Percentiles rank a stretch among this genome's conserved stretches.
These are phyloP conservation scores for Scytalopus superciliaris DNA, from an alignment of 2,113 vertebrate genomes.

Conservation along the genomic window DNA sequence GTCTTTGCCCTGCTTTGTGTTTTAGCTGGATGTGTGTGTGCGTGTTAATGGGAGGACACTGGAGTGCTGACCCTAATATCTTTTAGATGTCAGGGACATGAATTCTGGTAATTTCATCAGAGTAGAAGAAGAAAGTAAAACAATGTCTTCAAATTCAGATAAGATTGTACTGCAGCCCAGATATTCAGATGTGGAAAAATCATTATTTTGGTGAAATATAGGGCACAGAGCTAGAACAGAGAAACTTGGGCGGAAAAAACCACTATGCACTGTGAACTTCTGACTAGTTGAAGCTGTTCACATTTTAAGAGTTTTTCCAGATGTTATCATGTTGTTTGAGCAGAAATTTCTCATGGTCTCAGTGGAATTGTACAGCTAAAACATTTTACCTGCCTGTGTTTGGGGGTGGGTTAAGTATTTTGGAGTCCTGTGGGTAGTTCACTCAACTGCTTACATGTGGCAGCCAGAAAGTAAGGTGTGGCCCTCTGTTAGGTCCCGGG, in stretches of 20 bases:
- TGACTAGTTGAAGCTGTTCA: background rate
- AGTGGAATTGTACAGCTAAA: background rate
- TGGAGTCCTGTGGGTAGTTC: background rate
- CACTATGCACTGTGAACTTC: background rate
- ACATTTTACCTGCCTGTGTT: background rate
- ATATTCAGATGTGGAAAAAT: background rate
- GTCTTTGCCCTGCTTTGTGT: accelerated
- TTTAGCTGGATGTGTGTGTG: background rate
- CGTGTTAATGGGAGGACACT: background rate
- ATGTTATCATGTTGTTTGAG: background rate
- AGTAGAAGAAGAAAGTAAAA: background rate
- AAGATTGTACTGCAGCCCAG: background rate
- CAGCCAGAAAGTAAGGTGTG: background rate
- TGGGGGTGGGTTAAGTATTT: background rate
- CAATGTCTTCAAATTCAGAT: background rate
- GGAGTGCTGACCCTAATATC: background rate
- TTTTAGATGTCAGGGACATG: background rate
- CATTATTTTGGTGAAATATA: background rate
- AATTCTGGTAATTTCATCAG: background rate
- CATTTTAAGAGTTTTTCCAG: background rate
- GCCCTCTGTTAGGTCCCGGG: background rate
- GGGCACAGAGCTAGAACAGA: background rate
- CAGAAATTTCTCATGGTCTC: slow-evolving; percentile 3
- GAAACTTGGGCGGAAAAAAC: background rate
- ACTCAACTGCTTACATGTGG: background rate